phyloP scores from a whole-genome alignment of 1,140 invertebrate species.

The Lucilia cuprina region DNA sequence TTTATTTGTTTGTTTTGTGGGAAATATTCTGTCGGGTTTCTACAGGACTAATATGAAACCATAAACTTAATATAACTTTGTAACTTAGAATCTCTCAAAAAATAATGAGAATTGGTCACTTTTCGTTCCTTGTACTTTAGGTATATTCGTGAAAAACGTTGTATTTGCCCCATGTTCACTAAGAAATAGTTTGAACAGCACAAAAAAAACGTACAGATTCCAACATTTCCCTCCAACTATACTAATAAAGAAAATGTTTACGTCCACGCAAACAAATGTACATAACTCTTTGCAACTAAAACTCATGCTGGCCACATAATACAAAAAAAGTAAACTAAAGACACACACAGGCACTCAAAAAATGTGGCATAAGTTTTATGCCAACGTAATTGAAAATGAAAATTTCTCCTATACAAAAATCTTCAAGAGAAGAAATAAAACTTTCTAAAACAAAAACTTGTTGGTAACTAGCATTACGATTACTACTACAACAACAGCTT shows the following conservation, averaged over 20 bases:
- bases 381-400: conserved; percentile 14
- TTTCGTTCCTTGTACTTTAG: no score
- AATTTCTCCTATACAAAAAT: not conserved
- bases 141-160: no score
- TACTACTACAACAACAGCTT: not conserved
- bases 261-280: not conserved
- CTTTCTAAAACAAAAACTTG: not conserved
- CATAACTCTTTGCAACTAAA: not conserved
- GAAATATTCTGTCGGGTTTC: no score
- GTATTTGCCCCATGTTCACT: no score
- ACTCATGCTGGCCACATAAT: not conserved
- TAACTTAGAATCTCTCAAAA: no score
- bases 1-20: no score
- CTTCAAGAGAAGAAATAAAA: not conserved
- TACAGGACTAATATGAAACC: no score
- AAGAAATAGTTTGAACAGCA: no score
- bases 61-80: no score
- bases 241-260: not conserved
- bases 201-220: not conserved
- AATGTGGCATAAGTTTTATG: conserved; percentile 10
- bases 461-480: not conserved
- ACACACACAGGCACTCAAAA: not conserved
- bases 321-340: not conserved
- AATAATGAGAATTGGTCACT: no score
- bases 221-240: no score